A percentile compares a stretch with the other conserved stretches of the same genome.
These are phyloP conservation scores for Serripes groenlandicus DNA, from an alignment of 2,888 invertebrate species.

Conservation along the genomic window DNA sequence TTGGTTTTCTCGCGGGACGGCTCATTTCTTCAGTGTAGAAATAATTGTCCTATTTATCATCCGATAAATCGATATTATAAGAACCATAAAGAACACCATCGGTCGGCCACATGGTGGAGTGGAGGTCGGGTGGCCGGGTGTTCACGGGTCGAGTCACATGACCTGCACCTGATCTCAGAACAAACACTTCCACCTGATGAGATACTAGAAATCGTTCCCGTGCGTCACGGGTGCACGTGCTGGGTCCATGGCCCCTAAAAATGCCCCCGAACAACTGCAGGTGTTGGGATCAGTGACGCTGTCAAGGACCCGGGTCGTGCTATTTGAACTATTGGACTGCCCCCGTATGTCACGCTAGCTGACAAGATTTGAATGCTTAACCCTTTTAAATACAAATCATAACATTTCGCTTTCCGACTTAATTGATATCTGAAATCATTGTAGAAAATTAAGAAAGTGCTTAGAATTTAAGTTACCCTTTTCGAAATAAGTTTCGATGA, in stretches of 20 bases:
- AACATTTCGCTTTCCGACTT: too few species aligned
- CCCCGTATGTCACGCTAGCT: neutral
- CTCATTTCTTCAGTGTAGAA: too few species aligned
- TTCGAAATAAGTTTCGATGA: neutral
- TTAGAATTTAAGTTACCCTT: neutral
- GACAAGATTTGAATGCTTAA: too few species aligned
- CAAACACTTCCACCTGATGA: constrained; percentile 17
- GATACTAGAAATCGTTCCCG: constrained; percentile 9
- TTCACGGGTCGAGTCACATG: constrained; percentile 12
- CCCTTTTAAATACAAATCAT: too few species aligned
- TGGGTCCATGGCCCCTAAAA: constrained; percentile 2
- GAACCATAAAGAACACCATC: too few species aligned
- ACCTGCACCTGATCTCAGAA: constrained; percentile 20
- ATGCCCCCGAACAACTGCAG: constrained; percentile 18
- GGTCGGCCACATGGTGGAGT: too few species aligned
- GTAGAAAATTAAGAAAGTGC: neutral
- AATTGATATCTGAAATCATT: too few species aligned
- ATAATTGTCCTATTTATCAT: too few species aligned
- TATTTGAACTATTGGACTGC: neutral
- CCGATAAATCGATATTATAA: too few species aligned
- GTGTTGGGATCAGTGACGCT: constrained; percentile 26
- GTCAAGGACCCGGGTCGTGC: neutral
- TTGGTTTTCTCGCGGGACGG: too few species aligned
- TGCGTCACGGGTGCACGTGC: constrained; percentile 22
- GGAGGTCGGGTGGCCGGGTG: too few species aligned